Evolutionary conservation across 2,888 invertebrate genomes (phyloP), one percentile per base, ranked within the genome.

Genomic region (Homarus gammarus): DNA sequence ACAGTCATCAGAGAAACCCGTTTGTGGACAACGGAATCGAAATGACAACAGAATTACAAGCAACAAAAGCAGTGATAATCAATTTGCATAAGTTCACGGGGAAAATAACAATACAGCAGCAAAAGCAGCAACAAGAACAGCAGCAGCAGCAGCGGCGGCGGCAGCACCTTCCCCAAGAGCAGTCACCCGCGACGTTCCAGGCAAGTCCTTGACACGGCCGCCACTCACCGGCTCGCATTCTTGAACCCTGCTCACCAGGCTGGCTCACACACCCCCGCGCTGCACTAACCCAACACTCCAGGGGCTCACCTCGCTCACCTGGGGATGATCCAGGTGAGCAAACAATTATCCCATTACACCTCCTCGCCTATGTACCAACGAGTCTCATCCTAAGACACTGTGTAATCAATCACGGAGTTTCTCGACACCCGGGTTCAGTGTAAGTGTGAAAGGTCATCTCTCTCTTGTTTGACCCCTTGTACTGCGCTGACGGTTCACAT

Each of bases 161-260:
- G 18, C 56, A 56, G 56, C 56, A 3, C 56, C 56, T 18, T 18
- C 56, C 22, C 10, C 12, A 12, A n/a, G 64, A 27, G 64, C 64
- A 64, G 64, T 64, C 64, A 64, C 64, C 64, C 64, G 64, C 64
- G 6, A 64, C 64, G 64, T 64, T 27, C 64, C 64, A 64, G 6
- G n/a, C 18, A 27, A 64, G 64, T 64, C 64, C 64, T 64, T 64
- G 64, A 64, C 64, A 64, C 27, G 27, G 27, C 64, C 5, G 0
- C 12, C 27, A 64, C 27, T 6, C 64, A 64, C 64, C 64, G 64
- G 64, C 27, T n/a, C n/a, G 27, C 64, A 64, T 64, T 64, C 64
- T 64, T 64, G 5, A 64, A 27, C 64, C 64, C 64, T 27, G 18
- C 64, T 27, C 64, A 12, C 64, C 27, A 27, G 27, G 2, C 64